Conservation (phyloP, 2,888 invertebrate species). For the Adelognathus sp. region DNA sequence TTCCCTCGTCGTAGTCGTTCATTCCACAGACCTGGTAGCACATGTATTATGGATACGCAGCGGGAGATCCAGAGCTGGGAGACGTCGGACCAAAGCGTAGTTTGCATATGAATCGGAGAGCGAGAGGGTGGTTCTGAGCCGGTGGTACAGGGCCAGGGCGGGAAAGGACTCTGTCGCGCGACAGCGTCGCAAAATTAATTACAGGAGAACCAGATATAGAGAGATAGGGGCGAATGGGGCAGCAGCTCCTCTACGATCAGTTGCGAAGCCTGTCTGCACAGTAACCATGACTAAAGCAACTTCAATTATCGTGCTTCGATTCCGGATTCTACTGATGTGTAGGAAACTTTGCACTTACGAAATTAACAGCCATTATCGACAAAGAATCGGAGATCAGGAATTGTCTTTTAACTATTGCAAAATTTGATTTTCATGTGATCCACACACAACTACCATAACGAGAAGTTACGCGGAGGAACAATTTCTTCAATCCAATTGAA, state of each 20-base stretch:
- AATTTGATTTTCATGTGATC: no score
- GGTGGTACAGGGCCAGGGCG: constrained; percentile 20
- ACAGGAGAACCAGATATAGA: constrained; percentile 32
- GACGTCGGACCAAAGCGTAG: constrained; percentile 24
- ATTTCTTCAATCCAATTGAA: no score
- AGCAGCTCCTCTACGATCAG: constrained; percentile 16
- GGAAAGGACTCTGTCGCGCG: constrained; percentile 4
- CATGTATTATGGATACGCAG: constrained; percentile 43
- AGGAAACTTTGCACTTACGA: no score
- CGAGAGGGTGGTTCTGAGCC: constrained; percentile 13
- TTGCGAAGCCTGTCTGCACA: constrained; percentile 8
- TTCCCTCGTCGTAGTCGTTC: constrained; percentile 32
- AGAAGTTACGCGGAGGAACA: no score
- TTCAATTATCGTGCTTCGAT: not conserved
- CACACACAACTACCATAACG: no score
- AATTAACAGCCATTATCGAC: no score
- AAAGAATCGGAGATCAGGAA: no score
- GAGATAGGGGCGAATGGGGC: constrained; percentile 6
- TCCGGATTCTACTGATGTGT: not conserved
- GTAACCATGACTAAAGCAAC: not conserved
- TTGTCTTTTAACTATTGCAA: no score
- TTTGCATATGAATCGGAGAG: constrained; percentile 44
- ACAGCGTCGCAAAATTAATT: constrained; percentile 46
- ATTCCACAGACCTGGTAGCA: constrained; percentile 17
- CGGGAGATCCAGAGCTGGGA: constrained; percentile 5